phyloP scores from a whole-genome alignment of 2,797 vertebrate genomes.

The Alauda arvensis region DNA sequence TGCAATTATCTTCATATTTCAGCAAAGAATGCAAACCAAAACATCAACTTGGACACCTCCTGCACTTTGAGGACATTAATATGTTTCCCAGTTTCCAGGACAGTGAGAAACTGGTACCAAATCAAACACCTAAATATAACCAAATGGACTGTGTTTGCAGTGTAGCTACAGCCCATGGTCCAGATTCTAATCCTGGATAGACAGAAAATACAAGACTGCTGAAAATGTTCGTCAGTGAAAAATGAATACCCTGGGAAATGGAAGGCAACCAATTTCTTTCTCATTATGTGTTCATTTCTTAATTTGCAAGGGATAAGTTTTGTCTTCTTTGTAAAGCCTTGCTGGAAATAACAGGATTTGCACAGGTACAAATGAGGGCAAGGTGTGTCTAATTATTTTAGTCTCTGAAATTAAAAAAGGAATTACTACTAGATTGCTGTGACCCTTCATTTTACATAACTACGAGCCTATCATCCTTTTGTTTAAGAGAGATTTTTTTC shows the following conservation, averaged over 20 bases:
- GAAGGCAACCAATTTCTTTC: not conserved
- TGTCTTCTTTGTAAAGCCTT: not conserved
- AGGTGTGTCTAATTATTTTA: not conserved
- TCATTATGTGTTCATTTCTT: conserved; percentile 1
- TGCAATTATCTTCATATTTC: not conserved
- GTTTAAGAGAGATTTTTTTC: not conserved
- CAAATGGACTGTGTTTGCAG: not conserved
- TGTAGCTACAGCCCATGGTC: not conserved
- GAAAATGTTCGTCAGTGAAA: not conserved
- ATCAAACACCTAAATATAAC: not conserved
- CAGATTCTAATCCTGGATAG: not conserved
- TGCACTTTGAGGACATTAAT: not conserved
- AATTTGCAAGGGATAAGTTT: conserved; percentile 13
- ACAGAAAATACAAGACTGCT: not conserved
- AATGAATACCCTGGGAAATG: not conserved
- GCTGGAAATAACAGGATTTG: not conserved
- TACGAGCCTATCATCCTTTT: not conserved
- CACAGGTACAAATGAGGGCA: conserved; percentile 9
- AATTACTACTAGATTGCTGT: not conserved
- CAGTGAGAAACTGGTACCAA: not conserved
- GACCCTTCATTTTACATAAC: not conserved
- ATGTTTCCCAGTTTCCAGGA: not conserved
- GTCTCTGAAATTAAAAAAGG: not conserved
- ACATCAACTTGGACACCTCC: not conserved
- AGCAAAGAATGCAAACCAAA: not conserved